A percentile compares a stretch with the other conserved stretches of the same genome.
phyloP scores from a whole-genome alignment of 1,140 invertebrate genomes.

The Pachyrhynchus sulphureomaculatus region DNA sequence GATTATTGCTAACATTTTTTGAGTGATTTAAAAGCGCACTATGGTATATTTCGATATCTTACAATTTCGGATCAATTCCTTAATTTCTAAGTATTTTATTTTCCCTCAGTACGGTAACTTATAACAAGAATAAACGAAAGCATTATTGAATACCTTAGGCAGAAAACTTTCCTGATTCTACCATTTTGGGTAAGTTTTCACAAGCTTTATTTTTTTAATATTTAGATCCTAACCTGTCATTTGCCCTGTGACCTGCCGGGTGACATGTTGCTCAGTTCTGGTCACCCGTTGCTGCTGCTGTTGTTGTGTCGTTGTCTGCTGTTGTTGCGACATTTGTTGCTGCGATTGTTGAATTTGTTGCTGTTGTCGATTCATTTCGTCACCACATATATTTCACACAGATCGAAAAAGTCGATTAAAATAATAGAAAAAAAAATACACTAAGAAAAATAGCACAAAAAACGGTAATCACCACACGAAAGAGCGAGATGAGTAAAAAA shows the following conservation, averaged over 20 bases:
- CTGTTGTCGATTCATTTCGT: slow-evolving; percentile 51
- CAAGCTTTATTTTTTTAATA: no score
- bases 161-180: neutral
- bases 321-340: slow-evolving; percentile 53
- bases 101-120: no score
- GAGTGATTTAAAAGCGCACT: no score
- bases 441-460: slow-evolving; percentile 39
- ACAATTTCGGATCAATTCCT: no score
- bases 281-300: slow-evolving; percentile 66
- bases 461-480: slow-evolving; percentile 41
- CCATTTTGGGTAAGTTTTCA: neutral
- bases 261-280: slow-evolving; percentile 73
- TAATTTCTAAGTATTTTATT: no score
- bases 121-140: no score
- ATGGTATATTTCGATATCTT: no score
- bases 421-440: slow-evolving; percentile 31
- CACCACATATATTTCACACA: slow-evolving; percentile 49
- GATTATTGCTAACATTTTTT: no score
- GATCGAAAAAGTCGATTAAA: slow-evolving; percentile 37
- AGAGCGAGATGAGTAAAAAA: slow-evolving; percentile 26
- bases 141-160: neutral
- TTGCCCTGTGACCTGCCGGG: slow-evolving; percentile 73
- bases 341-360: slow-evolving; percentile 59
- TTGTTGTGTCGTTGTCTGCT: slow-evolving; percentile 57
- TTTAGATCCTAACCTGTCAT: slow-evolving; percentile 67